These are phyloP conservation scores for Torymus tubicola DNA, from an alignment of 2,888 invertebrate species.

Conservation along the genomic window DNA sequence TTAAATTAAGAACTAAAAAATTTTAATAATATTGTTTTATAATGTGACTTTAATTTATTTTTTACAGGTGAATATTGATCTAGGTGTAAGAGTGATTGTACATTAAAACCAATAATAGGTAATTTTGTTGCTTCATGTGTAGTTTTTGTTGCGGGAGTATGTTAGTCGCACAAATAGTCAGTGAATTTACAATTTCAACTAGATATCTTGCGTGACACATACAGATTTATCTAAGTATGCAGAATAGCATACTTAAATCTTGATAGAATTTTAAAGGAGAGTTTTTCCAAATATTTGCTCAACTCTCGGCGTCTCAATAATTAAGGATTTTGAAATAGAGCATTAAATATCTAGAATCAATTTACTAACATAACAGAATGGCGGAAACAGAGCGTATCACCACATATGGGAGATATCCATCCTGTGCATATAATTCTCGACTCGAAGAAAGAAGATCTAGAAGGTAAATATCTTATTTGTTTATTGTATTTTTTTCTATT, in stretches of 20 bases:
- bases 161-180: conserved; percentile 13
- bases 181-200: not conserved
- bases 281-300: not conserved
- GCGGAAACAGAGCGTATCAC: conserved; percentile 85
- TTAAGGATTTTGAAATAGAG: not conserved
- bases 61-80: conserved; percentile 28
- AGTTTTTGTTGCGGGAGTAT: conserved; percentile 6
- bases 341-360: not conserved
- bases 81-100: not conserved
- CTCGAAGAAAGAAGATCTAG: conserved; percentile 86
- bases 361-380: conserved; percentile 76
- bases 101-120: not conserved
- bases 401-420: conserved; percentile 85
- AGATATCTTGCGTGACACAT: conserved; percentile 18
- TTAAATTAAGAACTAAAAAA: too few species aligned
- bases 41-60: not conserved
- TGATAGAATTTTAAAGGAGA: conserved; percentile 40
- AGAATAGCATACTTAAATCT: conserved; percentile 17
- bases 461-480: conserved; percentile 75
- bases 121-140: conserved; percentile 19
- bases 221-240: conserved; percentile 22
- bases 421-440: conserved; percentile 85
- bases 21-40: too few species aligned
- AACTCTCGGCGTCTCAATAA: conserved; percentile 10
- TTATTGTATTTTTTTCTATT: conserved; percentile 9